Percentiles rank a stretch among this genome's conserved stretches.
Evolutionary conservation across 2,797 vertebrate species (phyloP).

Genomic region (Pyrocephalus nanus): DNA sequence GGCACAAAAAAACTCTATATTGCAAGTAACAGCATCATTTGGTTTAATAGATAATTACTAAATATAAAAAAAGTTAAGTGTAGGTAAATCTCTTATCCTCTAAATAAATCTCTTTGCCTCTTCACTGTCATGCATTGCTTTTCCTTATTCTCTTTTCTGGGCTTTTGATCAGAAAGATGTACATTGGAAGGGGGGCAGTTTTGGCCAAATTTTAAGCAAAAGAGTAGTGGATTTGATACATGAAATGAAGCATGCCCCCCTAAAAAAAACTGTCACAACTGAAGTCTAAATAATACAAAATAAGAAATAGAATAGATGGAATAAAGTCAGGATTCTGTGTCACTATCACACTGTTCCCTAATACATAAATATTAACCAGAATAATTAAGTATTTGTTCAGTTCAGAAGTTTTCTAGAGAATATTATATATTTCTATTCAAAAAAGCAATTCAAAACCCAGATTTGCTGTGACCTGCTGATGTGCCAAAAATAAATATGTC

Average conservation of each 20-base stretch:
- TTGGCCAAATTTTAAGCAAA: not conserved
- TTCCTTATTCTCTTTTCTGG: not conserved
- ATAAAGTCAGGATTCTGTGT: not conserved
- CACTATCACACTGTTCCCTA: not conserved
- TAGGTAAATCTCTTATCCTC: not conserved
- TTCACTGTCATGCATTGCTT: not conserved
- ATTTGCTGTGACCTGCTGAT: not conserved
- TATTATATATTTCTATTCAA: not conserved
- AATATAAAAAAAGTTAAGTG: not conserved
- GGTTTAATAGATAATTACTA: not conserved
- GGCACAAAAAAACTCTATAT: not conserved
- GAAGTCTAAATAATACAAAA: not conserved
- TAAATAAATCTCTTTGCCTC: not conserved
- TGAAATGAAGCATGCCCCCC: not conserved
- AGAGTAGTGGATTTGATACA: not conserved
- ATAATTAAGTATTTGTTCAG: not conserved
- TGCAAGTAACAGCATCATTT: not conserved
- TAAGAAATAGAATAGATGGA: not conserved
- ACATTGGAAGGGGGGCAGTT: rapidly evolving
- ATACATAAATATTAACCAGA: not conserved
- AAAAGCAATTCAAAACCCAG: not conserved
- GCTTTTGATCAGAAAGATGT: not conserved
- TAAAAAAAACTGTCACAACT: not conserved
- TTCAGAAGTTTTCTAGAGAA: not conserved
- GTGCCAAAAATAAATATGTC: not conserved